Percentiles rank a stretch among this genome's conserved stretches.
Conservation (phyloP, 2,113 vertebrate species). For the Lathamus discolor region DNA sequence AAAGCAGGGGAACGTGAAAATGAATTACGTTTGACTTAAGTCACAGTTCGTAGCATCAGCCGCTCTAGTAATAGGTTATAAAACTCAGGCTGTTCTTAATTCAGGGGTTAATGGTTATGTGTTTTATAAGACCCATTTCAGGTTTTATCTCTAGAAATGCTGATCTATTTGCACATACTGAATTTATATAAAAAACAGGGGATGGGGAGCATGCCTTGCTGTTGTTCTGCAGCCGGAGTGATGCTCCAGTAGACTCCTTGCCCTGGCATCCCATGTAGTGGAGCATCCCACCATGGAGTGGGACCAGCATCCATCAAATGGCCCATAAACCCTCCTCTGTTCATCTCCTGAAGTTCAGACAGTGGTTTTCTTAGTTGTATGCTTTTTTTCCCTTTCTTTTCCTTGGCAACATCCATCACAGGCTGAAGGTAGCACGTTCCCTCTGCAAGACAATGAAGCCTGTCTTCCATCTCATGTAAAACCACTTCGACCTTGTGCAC, state of each 20-base stretch:
- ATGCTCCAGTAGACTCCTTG: neutral
- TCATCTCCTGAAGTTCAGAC: neutral
- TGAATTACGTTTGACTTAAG: neutral
- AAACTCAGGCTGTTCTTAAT: neutral
- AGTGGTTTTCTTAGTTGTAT: neutral
- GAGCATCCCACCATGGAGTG: neutral
- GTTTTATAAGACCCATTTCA: neutral
- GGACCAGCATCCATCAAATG: fast-evolving
- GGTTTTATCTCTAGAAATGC: neutral
- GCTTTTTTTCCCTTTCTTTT: neutral
- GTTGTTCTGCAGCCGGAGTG: neutral
- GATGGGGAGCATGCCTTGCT: fast-evolving
- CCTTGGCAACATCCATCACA: neutral
- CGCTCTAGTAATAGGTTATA: neutral
- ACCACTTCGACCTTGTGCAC: neutral
- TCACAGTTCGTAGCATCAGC: neutral
- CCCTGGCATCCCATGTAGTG: neutral
- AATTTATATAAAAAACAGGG: neutral
- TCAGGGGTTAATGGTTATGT: neutral
- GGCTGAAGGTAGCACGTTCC: neutral
- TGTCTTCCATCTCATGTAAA: neutral
- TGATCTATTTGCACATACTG: neutral
- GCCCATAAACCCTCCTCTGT: neutral
- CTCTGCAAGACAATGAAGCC: neutral
- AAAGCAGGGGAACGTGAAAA: neutral